Conservation (phyloP, 2,113 vertebrate species). For the Neolamprologus kungweensis region DNA sequence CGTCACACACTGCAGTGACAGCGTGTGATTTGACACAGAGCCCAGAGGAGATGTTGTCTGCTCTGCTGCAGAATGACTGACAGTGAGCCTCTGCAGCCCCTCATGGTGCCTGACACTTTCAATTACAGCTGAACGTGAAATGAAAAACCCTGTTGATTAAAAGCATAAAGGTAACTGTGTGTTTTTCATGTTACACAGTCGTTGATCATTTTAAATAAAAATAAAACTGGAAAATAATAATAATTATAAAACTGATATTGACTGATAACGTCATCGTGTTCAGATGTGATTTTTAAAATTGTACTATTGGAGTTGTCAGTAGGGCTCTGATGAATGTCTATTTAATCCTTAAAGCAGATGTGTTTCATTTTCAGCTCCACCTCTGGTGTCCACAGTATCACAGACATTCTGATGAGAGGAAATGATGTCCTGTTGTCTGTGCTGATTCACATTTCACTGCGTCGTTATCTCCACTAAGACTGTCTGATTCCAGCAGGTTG, state of each 20-base stretch:
- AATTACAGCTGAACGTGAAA: background rate
- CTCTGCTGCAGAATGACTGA: background rate
- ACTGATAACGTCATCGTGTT: background rate
- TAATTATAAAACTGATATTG: fast-evolving
- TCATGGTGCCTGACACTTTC: background rate
- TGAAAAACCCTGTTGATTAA: background rate
- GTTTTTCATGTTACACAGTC: background rate
- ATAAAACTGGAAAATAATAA: background rate
- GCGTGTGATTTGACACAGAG: background rate
- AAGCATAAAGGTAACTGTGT: background rate
- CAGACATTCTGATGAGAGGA: background rate
- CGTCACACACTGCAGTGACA: background rate
- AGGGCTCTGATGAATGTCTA: background rate
- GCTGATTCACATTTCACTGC: background rate
- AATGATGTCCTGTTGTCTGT: background rate
- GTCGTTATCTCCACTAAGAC: background rate
- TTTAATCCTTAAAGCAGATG: background rate
- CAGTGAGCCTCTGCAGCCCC: background rate
- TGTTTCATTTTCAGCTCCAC: background rate
- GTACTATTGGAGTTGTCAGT: background rate
- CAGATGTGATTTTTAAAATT: background rate
- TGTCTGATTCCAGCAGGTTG: background rate
- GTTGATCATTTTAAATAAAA: background rate
- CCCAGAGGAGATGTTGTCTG: background rate
- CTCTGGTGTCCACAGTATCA: background rate